Percentiles rank a stretch among this genome's conserved stretches.
phyloP scores from a whole-genome alignment of 2,888 invertebrate genomes.

The Lasioglossum lativentre region DNA sequence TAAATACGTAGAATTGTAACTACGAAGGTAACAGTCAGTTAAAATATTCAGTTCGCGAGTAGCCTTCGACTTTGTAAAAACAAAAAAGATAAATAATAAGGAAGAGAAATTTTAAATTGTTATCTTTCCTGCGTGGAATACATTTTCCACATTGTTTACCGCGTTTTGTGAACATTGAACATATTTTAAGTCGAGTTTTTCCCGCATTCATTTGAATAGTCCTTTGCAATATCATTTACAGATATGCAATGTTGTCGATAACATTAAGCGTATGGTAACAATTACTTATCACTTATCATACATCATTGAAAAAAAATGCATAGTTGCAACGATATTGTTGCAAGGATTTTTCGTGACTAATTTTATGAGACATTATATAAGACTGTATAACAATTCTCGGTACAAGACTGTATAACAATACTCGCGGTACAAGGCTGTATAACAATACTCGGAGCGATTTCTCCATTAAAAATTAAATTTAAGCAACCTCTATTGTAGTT shows the following conservation, averaged over 20 bases:
- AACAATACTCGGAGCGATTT: too few relatives aligned
- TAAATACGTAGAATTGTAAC: background rate
- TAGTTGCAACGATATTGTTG: background rate
- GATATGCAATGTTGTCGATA: background rate
- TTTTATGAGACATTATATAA: too few relatives aligned
- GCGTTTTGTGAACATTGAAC: background rate
- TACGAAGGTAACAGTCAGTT: background rate
- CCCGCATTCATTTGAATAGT: background rate
- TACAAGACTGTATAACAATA: background rate
- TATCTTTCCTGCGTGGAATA: background rate
- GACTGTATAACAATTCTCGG: background rate
- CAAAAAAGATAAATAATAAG: background rate
- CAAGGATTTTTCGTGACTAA: background rate
- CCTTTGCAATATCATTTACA: background rate
- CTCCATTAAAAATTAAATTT: too few relatives aligned
- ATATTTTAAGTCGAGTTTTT: slow-evolving; percentile 5
- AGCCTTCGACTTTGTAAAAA: background rate
- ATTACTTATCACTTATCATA: background rate
- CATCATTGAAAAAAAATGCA: background rate
- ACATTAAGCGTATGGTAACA: background rate
- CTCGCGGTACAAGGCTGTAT: too few relatives aligned
- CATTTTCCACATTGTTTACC: background rate
- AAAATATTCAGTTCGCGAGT: background rate
- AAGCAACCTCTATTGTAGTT: background rate
- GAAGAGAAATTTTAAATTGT: background rate